Evolutionary conservation across 2,888 invertebrate species (phyloP).

Genomic region (Ennomos quercinarius): DNA sequence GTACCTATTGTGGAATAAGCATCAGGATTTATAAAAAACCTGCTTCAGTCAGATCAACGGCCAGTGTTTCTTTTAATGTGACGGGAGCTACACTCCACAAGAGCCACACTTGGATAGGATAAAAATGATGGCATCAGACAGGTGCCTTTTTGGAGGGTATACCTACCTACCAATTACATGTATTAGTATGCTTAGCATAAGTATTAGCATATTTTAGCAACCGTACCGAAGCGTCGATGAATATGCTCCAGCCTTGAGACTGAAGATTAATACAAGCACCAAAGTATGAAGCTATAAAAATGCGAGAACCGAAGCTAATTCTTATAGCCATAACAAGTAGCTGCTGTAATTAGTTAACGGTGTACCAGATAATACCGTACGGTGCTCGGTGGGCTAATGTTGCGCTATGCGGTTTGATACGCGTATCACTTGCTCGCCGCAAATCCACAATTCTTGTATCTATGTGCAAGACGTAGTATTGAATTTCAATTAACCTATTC

Average conservation of each 20-base stretch:
- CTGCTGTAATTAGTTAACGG: constrained; percentile 76
- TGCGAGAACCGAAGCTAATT: constrained; percentile 13
- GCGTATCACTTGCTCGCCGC: constrained; percentile 37
- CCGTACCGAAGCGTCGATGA: neutral
- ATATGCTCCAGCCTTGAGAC: constrained; percentile 8
- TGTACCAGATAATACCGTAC: constrained; percentile 68
- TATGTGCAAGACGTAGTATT: constrained; percentile 25
- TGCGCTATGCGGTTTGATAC: constrained; percentile 42
- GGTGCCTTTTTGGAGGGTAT: no score
- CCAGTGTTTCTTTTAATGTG: no score
- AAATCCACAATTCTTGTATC: constrained; percentile 30
- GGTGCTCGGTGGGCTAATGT: constrained; percentile 38
- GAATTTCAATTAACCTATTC: constrained; percentile 20
- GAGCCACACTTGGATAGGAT: no score
- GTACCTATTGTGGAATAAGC: no score
- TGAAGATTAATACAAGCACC: constrained; percentile 4
- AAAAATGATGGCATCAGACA: no score
- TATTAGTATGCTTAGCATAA: no score
- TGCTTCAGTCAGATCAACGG: no score
- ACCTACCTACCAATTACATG: no score
- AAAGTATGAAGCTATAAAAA: constrained; percentile 22
- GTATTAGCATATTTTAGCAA: neutral
- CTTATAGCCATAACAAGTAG: constrained; percentile 41
- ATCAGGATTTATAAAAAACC: no score
- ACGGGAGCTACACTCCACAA: no score